Percentiles rank a stretch among this genome's conserved stretches.
These are phyloP conservation scores for Pao palembangensis DNA, from an alignment of 2,113 vertebrate genomes.

Conservation along the genomic window DNA sequence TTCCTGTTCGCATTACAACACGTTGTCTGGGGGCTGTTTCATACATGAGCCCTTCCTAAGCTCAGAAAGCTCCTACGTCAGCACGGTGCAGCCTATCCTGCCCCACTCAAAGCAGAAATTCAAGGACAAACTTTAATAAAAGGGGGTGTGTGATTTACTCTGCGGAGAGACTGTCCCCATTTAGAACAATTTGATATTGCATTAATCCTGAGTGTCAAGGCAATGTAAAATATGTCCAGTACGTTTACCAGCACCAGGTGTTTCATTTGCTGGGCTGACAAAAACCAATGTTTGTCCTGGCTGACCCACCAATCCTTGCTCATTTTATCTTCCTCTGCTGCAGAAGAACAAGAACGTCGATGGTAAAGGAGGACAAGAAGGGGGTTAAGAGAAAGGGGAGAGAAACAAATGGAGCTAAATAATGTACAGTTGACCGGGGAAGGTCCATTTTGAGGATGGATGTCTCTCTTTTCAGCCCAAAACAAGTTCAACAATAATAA, in stretches of 20 bases:
- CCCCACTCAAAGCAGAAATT: constrained; percentile 60
- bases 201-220: constrained; percentile 65
- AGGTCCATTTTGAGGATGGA: constrained; percentile 9
- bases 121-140: constrained; percentile 65
- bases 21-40: constrained; percentile 34
- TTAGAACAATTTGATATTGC: constrained; percentile 68
- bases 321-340: constrained; percentile 49
- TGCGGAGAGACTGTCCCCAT: constrained; percentile 51
- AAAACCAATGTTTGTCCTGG: constrained; percentile 70
- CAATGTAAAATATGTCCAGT: constrained; percentile 60
- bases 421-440: constrained; percentile 34
- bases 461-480: constrained; percentile 15
- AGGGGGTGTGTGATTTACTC: constrained; percentile 63
- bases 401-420: constrained; percentile 30
- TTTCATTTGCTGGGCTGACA: constrained; percentile 73
- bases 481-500: constrained; percentile 6
- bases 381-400: constrained; percentile 17
- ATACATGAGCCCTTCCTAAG: constrained; percentile 22
- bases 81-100: constrained; percentile 23
- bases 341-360: constrained; percentile 20
- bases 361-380: constrained; percentile 14
- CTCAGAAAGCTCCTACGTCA: constrained; percentile 47
- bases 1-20: constrained; percentile 57
- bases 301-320: constrained; percentile 54
- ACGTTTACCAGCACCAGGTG: constrained; percentile 72